Evolutionary conservation across 2,797 vertebrate species (phyloP).

Genomic region (Bradypodion pumilum): DNA sequence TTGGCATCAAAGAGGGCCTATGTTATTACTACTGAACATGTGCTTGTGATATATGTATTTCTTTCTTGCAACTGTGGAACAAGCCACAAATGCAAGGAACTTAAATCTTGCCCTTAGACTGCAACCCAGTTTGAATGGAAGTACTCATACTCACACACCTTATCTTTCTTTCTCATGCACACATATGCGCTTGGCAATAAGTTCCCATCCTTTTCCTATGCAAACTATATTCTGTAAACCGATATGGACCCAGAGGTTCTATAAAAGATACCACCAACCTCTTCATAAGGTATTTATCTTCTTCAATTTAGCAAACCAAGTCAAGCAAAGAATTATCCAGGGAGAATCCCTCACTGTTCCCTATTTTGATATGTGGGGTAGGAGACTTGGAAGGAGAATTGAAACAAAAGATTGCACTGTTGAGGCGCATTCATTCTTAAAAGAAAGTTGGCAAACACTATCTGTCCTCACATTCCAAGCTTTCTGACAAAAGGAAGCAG

Average conservation of each 20-base stretch:
- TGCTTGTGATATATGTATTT: slow-evolving; percentile 59
- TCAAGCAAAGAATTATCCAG: slow-evolving; percentile 64
- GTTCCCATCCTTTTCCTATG: slow-evolving; percentile 57
- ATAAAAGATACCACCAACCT: not conserved
- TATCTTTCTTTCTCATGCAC: no score
- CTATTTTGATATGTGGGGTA: not conserved
- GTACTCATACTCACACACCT: not conserved
- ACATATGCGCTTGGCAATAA: not conserved
- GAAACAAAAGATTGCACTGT: slow-evolving; percentile 47
- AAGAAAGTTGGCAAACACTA: not conserved
- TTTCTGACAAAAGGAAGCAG: not conserved
- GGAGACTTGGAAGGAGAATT: slow-evolving; percentile 33
- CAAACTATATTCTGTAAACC: slow-evolving; percentile 60
- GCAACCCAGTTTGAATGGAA: slow-evolving; percentile 11
- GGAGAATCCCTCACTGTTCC: slow-evolving; percentile 56
- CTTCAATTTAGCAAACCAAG: slow-evolving; percentile 55
- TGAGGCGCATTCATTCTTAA: slow-evolving; percentile 14
- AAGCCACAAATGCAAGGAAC: slow-evolving; percentile 41
- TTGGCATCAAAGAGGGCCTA: slow-evolving; percentile 69
- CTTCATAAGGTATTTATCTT: slow-evolving; percentile 42
- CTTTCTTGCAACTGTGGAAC: slow-evolving; percentile 47
- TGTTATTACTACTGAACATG: slow-evolving; percentile 68
- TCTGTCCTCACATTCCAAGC: not conserved
- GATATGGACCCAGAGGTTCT: slow-evolving; percentile 47
- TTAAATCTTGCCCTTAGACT: slow-evolving; percentile 4